phyloP scores from a whole-genome alignment of 2,797 vertebrate species.

The Rallus crepitans region DNA sequence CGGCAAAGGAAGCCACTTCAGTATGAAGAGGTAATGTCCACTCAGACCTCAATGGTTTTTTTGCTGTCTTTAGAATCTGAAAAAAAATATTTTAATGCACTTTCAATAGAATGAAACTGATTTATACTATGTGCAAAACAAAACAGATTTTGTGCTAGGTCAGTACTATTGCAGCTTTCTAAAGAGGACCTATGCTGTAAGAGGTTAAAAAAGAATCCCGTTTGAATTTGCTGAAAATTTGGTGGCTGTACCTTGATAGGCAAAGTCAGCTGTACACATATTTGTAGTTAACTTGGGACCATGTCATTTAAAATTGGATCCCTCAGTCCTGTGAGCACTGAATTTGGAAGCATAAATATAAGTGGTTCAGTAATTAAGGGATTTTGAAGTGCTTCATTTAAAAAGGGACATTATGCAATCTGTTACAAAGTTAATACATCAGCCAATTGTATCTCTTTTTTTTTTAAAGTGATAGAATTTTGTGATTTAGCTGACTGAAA shows the following conservation, averaged over 20 bases:
- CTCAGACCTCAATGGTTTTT: neutral
- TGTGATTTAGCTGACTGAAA: neutral
- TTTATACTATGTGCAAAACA: neutral
- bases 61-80: fast-evolving
- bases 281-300: neutral
- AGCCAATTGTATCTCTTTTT: neutral
- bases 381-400: neutral
- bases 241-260: neutral
- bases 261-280: neutral
- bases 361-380: neutral
- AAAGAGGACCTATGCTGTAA: neutral
- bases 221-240: neutral
- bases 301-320: neutral
- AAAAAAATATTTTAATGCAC: neutral
- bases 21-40: neutral
- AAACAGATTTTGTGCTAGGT: neutral
- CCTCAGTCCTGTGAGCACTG: neutral
- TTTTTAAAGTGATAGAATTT: neutral
- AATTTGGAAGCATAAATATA: neutral
- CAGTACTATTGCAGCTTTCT: neutral
- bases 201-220: neutral
- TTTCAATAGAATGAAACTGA: neutral
- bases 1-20: neutral
- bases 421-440: neutral
- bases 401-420: neutral